These are phyloP conservation scores for Corynorhinus townsendii DNA, from an alignment of 2,113 vertebrate species.

Conservation along the genomic window DNA sequence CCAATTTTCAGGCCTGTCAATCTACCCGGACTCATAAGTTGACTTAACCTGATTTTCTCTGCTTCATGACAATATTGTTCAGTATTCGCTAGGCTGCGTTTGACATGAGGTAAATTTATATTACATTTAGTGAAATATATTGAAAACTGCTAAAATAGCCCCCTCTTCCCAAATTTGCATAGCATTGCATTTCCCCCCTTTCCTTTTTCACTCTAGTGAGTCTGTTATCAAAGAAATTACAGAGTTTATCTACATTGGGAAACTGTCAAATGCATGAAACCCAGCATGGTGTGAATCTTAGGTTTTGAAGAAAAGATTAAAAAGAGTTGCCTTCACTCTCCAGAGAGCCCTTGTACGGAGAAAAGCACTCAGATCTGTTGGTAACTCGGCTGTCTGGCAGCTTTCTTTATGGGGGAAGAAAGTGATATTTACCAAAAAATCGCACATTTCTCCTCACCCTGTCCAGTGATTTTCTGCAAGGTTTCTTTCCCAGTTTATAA, in stretches of 20 bases:
- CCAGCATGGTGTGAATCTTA: constrained; percentile 27
- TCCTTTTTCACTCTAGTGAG: constrained; percentile 29
- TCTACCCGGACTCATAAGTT: constrained; percentile 35
- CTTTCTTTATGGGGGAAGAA: neutral
- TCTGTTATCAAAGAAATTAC: constrained; percentile 66
- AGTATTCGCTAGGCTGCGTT: constrained; percentile 47
- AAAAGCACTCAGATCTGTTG: neutral
- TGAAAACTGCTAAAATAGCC: constrained; percentile 61
- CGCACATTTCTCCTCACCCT: neutral
- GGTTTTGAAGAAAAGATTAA: neutral
- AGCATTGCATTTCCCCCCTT: neutral
- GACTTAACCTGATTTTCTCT: constrained; percentile 65
- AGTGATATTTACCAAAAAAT: neutral
- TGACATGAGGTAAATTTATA: constrained; percentile 61
- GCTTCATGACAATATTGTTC: constrained; percentile 63
- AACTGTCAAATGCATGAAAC: constrained; percentile 62
- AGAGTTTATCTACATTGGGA: constrained; percentile 59
- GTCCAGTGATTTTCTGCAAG: neutral
- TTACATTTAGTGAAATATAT: constrained; percentile 70
- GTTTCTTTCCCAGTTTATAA: neutral
- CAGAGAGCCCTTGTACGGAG: neutral
- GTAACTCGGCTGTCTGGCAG: neutral
- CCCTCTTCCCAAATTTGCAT: neutral
- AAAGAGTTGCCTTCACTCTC: neutral
- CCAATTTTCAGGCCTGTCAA: constrained; percentile 55